Evolutionary conservation across 2,888 invertebrate species (phyloP).

Genomic region (Endomychus coccineus): DNA sequence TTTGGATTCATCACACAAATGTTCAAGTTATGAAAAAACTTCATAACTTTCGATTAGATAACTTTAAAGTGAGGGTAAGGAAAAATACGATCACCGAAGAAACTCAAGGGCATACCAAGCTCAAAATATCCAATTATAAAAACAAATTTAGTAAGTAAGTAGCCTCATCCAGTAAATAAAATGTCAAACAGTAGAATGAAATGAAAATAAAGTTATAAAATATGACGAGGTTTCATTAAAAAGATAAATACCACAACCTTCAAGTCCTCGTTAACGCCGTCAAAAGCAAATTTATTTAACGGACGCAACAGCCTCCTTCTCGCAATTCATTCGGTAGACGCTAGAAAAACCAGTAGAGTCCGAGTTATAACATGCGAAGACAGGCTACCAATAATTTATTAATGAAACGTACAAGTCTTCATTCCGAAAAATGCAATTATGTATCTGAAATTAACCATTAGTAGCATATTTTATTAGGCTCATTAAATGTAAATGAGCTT

Average conservation of each 20-base stretch:
- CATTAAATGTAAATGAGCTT: constrained; percentile 8
- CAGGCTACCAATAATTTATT: not conserved
- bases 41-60: too few species aligned
- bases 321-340: constrained; percentile 16
- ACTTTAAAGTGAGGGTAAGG: too few species aligned
- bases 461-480: constrained; percentile 7
- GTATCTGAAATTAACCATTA: constrained; percentile 9
- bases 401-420: not conserved
- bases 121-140: too few species aligned
- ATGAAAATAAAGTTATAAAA: constrained; percentile 27
- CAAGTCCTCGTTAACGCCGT: constrained; percentile 27
- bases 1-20: too few species aligned
- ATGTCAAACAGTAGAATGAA: too few species aligned
- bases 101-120: too few species aligned
- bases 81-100: too few species aligned
- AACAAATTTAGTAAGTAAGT: too few species aligned
- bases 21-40: too few species aligned
- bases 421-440: constrained; percentile 5
- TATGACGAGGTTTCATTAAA: constrained; percentile 30
- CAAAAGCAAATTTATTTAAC: constrained; percentile 28
- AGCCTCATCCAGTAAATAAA: too few species aligned
- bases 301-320: constrained; percentile 17
- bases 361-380: not conserved
- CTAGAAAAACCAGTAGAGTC: not conserved
- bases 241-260: constrained; percentile 29